Evolutionary conservation across 1,140 invertebrate genomes (phyloP).

Genomic region (Campodea augens): DNA sequence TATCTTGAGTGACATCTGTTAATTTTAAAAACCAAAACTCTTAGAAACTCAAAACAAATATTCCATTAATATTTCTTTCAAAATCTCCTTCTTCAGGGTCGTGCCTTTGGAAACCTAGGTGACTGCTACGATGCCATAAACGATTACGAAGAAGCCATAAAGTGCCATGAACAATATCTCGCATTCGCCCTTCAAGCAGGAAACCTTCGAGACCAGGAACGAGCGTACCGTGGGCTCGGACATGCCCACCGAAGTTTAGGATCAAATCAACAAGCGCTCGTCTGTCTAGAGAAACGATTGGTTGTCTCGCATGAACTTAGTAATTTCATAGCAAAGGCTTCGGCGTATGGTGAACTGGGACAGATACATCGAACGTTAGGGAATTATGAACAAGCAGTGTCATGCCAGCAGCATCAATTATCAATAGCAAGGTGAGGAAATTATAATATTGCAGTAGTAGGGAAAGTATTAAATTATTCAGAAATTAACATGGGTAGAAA

Average conservation of each 20-base stretch:
- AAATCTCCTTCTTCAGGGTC: too few relatives aligned
- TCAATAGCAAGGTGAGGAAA: slow-evolving; percentile 46
- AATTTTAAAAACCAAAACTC: too few relatives aligned
- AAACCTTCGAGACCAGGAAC: slow-evolving; percentile 64
- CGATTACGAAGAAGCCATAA: slow-evolving; percentile 79
- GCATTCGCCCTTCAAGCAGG: slow-evolving; percentile 58
- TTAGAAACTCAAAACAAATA: too few relatives aligned
- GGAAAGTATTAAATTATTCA: too few relatives aligned
- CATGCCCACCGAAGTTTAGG: slow-evolving; percentile 34
- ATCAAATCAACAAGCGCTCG: slow-evolving; percentile 73
- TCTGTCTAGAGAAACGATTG: slow-evolving; percentile 82
- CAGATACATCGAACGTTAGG: slow-evolving; percentile 72
- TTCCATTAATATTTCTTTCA: too few relatives aligned
- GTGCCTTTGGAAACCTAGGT: slow-evolving; percentile 77
- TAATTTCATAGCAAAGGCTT: slow-evolving; percentile 60
- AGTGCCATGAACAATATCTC: slow-evolving; percentile 80
- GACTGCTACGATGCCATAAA: slow-evolving; percentile 88
- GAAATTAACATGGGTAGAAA: too few relatives aligned
- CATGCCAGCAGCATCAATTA: slow-evolving; percentile 80
- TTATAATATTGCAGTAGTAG: too few relatives aligned
- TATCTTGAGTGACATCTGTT: too few relatives aligned
- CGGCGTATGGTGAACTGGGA: slow-evolving; percentile 79
- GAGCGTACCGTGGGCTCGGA: slow-evolving; percentile 74
- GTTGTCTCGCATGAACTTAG: slow-evolving; percentile 82
- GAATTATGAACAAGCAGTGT: slow-evolving; percentile 81